These are phyloP conservation scores for Radopholus similis DNA, from an alignment of 1,140 invertebrate species.

Conservation along the genomic window DNA sequence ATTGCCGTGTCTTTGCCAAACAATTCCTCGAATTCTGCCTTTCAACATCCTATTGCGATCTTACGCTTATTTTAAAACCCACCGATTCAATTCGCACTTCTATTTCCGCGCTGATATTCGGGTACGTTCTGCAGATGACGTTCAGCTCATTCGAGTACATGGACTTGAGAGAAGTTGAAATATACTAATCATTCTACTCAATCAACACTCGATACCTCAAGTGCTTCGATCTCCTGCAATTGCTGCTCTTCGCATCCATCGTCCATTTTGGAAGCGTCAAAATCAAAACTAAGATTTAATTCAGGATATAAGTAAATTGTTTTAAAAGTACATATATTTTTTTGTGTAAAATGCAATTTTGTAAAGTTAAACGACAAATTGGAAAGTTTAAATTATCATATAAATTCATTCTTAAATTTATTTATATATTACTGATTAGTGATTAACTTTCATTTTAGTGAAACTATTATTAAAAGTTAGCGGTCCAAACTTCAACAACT, in stretches of 20 bases:
- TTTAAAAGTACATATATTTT: not conserved
- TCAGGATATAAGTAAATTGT: not conserved
- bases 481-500: no score
- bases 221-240: constrained; percentile 12
- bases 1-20: not conserved
- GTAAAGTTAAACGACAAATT: not conserved
- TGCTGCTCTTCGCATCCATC: constrained; percentile 4
- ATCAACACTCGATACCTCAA: no score
- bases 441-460: no score
- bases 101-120: constrained; percentile 19
- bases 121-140: constrained; percentile 14
- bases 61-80: not conserved
- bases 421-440: no score
- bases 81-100: not conserved
- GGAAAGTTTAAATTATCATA: not conserved
- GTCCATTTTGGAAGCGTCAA: not conserved
- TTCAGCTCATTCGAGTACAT: constrained; percentile 10
- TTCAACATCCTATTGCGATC: no score
- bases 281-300: no score
- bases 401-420: no score
- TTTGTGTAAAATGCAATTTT: not conserved
- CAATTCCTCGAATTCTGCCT: constrained; percentile 5
- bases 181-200: no score
- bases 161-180: not conserved
- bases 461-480: no score